Conservation (phyloP, 1,140 invertebrate species). For the Bombus superbus region DNA sequence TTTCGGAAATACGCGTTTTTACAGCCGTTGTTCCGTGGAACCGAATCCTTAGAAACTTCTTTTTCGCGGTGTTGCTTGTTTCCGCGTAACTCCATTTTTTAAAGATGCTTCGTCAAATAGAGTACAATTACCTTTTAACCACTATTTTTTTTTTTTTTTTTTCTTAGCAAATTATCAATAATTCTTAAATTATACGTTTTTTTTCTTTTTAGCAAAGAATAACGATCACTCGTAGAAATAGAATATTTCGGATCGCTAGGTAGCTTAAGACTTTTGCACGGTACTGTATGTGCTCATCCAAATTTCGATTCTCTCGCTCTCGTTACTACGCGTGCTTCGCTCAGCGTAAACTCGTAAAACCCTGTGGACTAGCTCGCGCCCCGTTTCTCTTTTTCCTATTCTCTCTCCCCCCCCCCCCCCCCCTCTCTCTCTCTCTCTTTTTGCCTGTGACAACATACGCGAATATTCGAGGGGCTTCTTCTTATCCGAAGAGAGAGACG, state of each 20-base stretch:
- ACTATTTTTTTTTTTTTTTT: too few relatives aligned
- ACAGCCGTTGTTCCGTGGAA: too few relatives aligned
- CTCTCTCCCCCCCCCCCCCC: too few relatives aligned
- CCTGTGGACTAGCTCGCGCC: neutral
- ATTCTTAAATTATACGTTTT: too few relatives aligned
- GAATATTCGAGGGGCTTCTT: slow-evolving; percentile 44
- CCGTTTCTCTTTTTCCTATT: neutral
- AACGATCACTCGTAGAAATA: too few relatives aligned
- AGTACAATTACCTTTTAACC: too few relatives aligned
- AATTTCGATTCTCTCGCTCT: slow-evolving; percentile 47
- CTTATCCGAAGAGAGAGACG: slow-evolving; percentile 13
- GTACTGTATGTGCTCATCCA: neutral
- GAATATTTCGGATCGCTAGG: neutral
- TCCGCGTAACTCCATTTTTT: too few relatives aligned
- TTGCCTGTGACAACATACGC: neutral
- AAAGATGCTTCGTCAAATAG: too few relatives aligned
- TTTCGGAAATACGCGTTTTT: too few relatives aligned
- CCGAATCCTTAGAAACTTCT: neutral
- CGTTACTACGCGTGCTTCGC: neutral
- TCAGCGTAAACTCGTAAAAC: neutral
- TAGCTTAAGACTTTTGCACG: neutral
- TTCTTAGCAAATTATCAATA: too few relatives aligned
- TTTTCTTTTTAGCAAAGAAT: too few relatives aligned
- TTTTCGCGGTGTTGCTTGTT: neutral
- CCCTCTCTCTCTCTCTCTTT: neutral